A percentile compares a stretch with the other conserved stretches of the same genome.
phyloP scores from a whole-genome alignment of 2,113 vertebrate species.

The Tragelaphus imberbis region DNA sequence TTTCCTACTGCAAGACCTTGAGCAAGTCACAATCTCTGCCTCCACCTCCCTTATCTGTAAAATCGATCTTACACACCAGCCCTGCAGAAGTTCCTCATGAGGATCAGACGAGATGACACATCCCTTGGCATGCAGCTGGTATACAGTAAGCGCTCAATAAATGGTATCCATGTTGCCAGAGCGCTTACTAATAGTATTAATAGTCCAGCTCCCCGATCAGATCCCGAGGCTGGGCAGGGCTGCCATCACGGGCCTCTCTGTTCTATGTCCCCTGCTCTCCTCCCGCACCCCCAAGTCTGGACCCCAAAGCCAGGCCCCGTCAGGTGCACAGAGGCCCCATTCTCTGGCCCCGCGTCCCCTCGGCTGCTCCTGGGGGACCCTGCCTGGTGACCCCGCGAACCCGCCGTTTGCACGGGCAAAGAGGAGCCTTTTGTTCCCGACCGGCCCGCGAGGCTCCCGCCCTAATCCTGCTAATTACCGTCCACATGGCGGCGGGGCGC shows the following conservation, averaged over 20 bases:
- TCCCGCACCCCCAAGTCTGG: neutral
- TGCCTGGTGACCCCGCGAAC: conserved; percentile 77
- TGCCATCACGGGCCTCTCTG: neutral
- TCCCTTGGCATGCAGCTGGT: neutral
- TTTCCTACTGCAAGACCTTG: neutral
- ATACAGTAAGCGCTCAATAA: neutral
- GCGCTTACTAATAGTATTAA: neutral
- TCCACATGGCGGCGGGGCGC: conserved; percentile 77
- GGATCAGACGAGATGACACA: neutral
- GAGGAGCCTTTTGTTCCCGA: conserved; percentile 81
- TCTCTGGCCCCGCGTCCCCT: conserved; percentile 59
- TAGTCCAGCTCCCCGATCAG: neutral
- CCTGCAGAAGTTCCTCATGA: neutral
- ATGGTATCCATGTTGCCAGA: neutral
- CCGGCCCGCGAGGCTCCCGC: conserved; percentile 77
- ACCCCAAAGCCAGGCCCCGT: neutral
- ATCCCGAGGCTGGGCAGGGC: neutral
- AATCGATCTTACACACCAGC: neutral
- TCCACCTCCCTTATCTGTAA: neutral
- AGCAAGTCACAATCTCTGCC: neutral
- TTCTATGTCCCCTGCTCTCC: neutral
- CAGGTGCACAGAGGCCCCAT: conserved; percentile 74
- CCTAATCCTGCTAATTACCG: conserved; percentile 86
- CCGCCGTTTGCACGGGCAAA: conserved; percentile 70
- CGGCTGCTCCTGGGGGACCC: conserved; percentile 74